Evolutionary conservation across 2,113 vertebrate genomes (phyloP).

Genomic region (Nothobranchius kuhntae): DNA sequence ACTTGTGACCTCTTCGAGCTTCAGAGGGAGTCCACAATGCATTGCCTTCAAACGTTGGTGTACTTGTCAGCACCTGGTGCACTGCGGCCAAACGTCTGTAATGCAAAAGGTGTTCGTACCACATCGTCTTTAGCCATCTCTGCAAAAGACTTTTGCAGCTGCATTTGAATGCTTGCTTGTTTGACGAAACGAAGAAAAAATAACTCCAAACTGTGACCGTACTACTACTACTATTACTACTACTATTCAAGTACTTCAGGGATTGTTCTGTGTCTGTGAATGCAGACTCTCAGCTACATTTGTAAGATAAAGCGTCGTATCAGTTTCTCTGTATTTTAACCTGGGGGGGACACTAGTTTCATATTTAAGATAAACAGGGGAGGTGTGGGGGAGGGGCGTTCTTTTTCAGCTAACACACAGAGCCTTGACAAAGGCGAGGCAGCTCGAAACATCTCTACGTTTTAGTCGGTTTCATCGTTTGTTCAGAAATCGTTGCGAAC

Average conservation of each 20-base stretch:
- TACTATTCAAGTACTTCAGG: conserved; percentile 94
- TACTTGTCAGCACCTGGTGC: conserved; percentile 86
- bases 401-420: conserved; percentile 83
- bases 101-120: conserved; percentile 85
- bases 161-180: conserved; percentile 73
- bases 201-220: conserved; percentile 88
- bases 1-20: conserved; percentile 63
- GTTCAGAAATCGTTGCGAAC: conserved; percentile 87
- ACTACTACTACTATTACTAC: conserved; percentile 68
- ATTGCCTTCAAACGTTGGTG: conserved; percentile 74
- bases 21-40: conserved; percentile 70
- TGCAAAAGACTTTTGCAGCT: conserved; percentile 67
- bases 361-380: conserved; percentile 88
- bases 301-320: conserved; percentile 96
- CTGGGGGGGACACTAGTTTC: conserved; percentile 97
- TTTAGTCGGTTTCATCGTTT: conserved; percentile 87
- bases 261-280: conserved; percentile 85
- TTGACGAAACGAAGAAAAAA: conserved; percentile 69
- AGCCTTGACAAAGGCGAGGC: conserved; percentile 87
- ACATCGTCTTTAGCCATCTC: conserved; percentile 75
- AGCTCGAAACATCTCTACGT: conserved; percentile 84
- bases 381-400: conserved; percentile 42
- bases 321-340: conserved; percentile 96
- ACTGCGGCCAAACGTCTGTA: conserved; percentile 88
- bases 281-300: conserved; percentile 88